Conservation (phyloP, 2,113 vertebrate genomes). For the Gobius niger region DNA sequence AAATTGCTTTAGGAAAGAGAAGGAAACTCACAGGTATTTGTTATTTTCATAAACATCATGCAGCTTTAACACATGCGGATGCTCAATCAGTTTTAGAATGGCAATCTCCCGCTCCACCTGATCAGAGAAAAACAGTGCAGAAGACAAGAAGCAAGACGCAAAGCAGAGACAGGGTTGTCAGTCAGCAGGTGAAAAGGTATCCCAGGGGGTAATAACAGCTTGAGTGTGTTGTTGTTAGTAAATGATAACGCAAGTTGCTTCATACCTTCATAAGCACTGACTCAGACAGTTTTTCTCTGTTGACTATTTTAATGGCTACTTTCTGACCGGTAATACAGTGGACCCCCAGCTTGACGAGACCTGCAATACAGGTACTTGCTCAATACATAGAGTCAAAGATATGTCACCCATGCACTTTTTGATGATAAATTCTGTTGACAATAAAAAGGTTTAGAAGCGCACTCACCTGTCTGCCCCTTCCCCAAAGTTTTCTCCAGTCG, state of each 20-base stretch:
- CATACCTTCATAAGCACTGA: constrained; percentile 90
- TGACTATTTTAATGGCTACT: constrained; percentile 94
- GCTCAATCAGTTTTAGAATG: constrained; percentile 93
- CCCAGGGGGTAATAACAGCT: neutral
- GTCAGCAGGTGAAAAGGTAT: constrained; percentile 19
- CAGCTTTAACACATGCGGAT: constrained; percentile 92
- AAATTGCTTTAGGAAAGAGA: constrained; percentile 21
- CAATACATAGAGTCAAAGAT: neutral
- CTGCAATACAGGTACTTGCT: constrained; percentile 60
- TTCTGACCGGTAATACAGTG: constrained; percentile 93
- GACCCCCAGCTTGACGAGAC: constrained; percentile 89
- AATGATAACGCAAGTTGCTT: constrained; percentile 51
- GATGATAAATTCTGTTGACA: neutral
- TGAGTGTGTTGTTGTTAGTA: constrained; percentile 5
- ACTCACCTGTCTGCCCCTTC: constrained; percentile 81
- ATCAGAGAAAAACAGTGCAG: constrained; percentile 28
- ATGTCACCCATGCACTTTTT: neutral
- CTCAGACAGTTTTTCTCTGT: constrained; percentile 91
- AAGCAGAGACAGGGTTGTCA: constrained; percentile 16
- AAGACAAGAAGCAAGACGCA: constrained; percentile 20
- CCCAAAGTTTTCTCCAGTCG: constrained; percentile 81
- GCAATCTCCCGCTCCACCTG: constrained; percentile 94
- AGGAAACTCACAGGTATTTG: constrained; percentile 92
- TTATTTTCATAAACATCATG: constrained; percentile 96
- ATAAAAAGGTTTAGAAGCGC: neutral